phyloP scores from a whole-genome alignment of 1,140 invertebrate genomes.

The Penaeus indicus region DNA sequence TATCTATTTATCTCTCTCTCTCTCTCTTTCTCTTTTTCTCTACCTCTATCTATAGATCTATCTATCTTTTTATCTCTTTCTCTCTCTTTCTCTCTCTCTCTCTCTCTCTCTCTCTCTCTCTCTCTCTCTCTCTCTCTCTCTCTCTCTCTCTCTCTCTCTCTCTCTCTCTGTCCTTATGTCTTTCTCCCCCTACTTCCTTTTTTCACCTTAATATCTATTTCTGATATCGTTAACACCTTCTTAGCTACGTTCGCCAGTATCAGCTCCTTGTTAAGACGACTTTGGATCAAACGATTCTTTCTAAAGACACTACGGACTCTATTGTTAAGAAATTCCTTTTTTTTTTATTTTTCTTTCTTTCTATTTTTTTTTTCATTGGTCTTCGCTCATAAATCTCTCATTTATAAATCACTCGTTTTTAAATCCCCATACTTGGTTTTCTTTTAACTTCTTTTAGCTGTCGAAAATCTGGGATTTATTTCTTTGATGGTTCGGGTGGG shows the following conservation, averaged over 20 bases:
- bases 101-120: conserved; percentile 2
- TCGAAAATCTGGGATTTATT: too few relatives aligned
- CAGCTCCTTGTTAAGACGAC: too few relatives aligned
- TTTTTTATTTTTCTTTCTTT: not conserved
- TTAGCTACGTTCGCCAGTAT: not conserved
- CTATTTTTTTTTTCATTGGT: not conserved
- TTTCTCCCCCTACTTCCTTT: not conserved
- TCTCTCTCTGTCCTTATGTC: not conserved
- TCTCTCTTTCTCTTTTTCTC: conserved; percentile 5
- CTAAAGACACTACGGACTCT: too few relatives aligned
- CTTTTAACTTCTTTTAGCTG: too few relatives aligned
- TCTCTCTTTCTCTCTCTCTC: conserved; percentile 18
- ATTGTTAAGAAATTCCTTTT: not conserved
- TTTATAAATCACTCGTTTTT: too few relatives aligned
- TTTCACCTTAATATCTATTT: not conserved
- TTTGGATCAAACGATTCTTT: too few relatives aligned
- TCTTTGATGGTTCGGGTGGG: too few relatives aligned
- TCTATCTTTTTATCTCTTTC: too few relatives aligned
- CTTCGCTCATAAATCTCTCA: not conserved
- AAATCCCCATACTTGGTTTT: too few relatives aligned
- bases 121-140: not conserved
- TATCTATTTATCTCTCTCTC: not conserved
- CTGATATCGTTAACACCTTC: not conserved
- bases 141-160: not conserved
- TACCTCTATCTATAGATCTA: not conserved